Conservation (phyloP, 2,797 vertebrate genomes). For the Cygnus olor region DNA sequence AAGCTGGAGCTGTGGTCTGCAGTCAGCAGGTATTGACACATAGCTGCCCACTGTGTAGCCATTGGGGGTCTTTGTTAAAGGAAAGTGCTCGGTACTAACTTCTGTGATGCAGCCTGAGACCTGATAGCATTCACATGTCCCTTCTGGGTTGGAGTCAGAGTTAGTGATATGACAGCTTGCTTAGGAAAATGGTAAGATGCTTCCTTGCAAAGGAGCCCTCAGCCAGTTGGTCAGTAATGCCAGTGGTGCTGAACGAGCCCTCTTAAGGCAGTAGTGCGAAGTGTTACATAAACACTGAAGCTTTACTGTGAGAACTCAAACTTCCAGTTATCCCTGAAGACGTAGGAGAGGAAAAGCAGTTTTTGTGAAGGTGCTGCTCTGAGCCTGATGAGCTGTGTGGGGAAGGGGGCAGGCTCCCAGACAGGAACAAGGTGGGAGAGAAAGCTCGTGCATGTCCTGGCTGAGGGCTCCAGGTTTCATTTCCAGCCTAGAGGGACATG, state of each 20-base stretch:
- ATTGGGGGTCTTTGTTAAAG: background rate
- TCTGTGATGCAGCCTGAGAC: background rate
- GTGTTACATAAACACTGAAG: background rate
- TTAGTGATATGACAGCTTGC: fast-evolving
- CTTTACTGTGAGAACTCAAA: background rate
- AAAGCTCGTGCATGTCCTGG: background rate
- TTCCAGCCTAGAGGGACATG: background rate
- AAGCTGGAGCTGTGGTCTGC: background rate
- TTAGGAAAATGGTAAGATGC: background rate
- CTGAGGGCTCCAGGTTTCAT: background rate
- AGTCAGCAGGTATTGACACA: background rate
- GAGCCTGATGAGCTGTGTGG: background rate
- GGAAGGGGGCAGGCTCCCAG: background rate
- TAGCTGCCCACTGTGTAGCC: background rate
- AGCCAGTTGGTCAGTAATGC: background rate
- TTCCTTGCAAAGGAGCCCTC: background rate
- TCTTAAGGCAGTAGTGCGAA: background rate
- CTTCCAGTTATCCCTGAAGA: background rate
- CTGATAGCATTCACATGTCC: fast-evolving
- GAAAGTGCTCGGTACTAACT: background rate
- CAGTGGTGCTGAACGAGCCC: background rate
- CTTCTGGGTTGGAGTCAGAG: background rate
- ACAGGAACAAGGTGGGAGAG: background rate
- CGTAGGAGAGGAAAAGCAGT: background rate
- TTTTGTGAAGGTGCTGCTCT: background rate